Base-by-base conservation (phyloP, 2,797 vertebrate species). In the Brotula barbata region DNA sequence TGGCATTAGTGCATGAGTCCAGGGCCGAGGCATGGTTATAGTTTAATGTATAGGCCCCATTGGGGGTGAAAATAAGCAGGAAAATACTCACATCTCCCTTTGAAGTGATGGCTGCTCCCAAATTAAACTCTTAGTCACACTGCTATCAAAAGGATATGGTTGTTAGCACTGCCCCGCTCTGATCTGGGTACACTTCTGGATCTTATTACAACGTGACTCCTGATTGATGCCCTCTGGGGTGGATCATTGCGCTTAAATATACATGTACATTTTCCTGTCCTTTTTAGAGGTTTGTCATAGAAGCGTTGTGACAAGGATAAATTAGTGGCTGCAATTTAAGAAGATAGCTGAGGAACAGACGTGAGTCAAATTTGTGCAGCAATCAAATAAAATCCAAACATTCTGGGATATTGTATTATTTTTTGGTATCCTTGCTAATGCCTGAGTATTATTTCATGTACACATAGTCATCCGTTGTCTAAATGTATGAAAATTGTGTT, bases 111-210 rank as follows among this genome's bases (percentile, higher is more conserved):
- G 75, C 81, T 85, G 80, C 85, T 85, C 70, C 85, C 80, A 89
- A 89, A 91, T 89, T 80, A 89, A 89, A 90, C 86, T 87, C 87
- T 89, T 89, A 80, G 86, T 90, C 88, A 88, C 89, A 85, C 64
- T 83, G 71, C 79, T 89, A 89, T 89, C 88, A 83, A 83, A 85
- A 79, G 88, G 83, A 87, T 78, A 76, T 78, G 81, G 81, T 63
- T 86, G 86, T 89, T 86, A 88, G 78, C 77, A 70, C 73, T 75
- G 72, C 57, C 80, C 79, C 70, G 67, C 84, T 86, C 80, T 84
- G 84, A 88, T 88, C 81, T 69, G 60, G 76, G 73, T 59, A 68
- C 74, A 83, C 76, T 75, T 88, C 72, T 87, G 81, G 77, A 72
- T 83, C 71, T 86, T 85, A 78, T 87, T 85, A 86, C 78, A 73